phyloP scores from a whole-genome alignment of 2,113 vertebrate species.

The Phoenicopterus ruber region DNA sequence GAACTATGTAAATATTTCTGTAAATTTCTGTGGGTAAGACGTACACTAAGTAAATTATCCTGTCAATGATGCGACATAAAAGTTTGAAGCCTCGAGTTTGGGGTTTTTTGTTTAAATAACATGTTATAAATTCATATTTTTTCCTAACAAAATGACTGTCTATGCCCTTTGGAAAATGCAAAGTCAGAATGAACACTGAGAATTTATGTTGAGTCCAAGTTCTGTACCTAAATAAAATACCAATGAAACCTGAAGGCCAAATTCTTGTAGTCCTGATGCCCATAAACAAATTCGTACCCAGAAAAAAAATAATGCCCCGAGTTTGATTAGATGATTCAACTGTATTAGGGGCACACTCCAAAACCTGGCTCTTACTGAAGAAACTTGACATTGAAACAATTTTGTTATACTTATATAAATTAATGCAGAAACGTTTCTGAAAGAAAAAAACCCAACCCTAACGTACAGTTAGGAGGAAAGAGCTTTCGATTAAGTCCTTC shows the following conservation, averaged over 20 bases:
- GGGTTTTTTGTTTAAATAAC: not conserved
- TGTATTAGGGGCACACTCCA: not conserved
- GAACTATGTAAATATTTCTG: not conserved
- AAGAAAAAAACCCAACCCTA: not conserved
- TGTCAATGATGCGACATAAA: not conserved
- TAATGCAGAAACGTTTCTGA: not conserved
- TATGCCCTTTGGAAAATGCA: not conserved
- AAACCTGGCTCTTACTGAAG: not conserved
- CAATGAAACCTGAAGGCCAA: not conserved
- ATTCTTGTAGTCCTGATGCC: not conserved
- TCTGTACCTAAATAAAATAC: not conserved
- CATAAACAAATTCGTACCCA: not conserved
- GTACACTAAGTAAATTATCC: not conserved
- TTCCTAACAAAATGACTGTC: not conserved
- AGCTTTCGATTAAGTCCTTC: not conserved
- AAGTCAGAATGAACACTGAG: not conserved
- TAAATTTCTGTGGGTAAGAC: not conserved
- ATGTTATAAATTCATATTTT: not conserved
- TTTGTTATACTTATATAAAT: not conserved
- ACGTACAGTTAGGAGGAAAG: not conserved
- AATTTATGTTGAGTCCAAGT: not conserved
- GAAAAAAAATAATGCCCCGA: not conserved
- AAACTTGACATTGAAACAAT: not conserved
- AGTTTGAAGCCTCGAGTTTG: not conserved
- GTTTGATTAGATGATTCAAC: not conserved